Evolutionary conservation across 2,888 invertebrate species (phyloP).

Genomic region (Brachyptera risi): DNA sequence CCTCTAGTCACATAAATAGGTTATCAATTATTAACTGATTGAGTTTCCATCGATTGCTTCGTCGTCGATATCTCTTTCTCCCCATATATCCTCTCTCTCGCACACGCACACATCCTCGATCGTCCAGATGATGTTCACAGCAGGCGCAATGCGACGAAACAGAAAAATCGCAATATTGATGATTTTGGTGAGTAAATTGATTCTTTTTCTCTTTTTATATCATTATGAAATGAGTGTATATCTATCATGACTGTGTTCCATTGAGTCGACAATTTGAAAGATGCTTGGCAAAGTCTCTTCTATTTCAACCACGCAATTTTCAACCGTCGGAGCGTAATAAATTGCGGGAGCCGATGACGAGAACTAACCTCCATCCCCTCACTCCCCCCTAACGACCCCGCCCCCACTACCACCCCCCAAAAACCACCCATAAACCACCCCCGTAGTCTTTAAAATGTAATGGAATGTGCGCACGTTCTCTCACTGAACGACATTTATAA

Average conservation of each 20-base stretch:
- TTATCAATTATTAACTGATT: background rate
- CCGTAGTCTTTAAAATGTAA: slow-evolving; percentile 17
- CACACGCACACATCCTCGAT: too few relatives aligned
- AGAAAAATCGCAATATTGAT: background rate
- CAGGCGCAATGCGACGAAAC: background rate
- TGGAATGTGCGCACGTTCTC: slow-evolving; percentile 19
- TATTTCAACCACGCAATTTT: slow-evolving; percentile 8
- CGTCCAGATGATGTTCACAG: background rate
- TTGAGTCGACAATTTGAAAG: slow-evolving; percentile 1
- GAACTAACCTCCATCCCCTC: background rate
- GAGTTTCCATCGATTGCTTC: background rate
- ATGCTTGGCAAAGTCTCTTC: slow-evolving; percentile 6
- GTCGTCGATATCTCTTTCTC: too few relatives aligned
- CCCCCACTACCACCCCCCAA: slow-evolving; percentile 3
- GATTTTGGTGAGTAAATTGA: slow-evolving; percentile 15
- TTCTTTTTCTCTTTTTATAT: background rate
- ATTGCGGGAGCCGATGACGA: slow-evolving; percentile 16
- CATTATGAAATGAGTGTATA: background rate
- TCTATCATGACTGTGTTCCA: background rate
- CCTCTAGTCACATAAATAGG: background rate
- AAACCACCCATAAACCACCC: background rate
- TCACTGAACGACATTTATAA: slow-evolving; percentile 13
- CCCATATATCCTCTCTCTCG: too few relatives aligned
- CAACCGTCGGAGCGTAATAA: slow-evolving; percentile 11
- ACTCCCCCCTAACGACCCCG: background rate